phyloP scores from a whole-genome alignment of 2,113 vertebrate genomes.

The Prunella himalayana region DNA sequence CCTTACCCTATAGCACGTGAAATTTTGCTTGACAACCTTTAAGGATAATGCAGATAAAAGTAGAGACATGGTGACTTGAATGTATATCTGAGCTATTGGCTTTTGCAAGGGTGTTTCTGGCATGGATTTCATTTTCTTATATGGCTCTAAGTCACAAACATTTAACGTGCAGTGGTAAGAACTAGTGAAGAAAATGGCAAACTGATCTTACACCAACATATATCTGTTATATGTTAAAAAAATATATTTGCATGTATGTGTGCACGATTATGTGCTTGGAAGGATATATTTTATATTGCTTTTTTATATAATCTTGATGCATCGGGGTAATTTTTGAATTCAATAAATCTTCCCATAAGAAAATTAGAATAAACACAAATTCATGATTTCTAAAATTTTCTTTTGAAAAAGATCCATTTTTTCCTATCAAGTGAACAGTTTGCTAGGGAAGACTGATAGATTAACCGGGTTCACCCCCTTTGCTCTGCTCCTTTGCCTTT shows the following conservation, averaged over 20 bases:
- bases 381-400: background rate
- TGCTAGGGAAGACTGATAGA: background rate
- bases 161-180: background rate
- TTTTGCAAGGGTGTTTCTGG: background rate
- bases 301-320: background rate
- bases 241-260: background rate
- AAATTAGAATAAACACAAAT: background rate
- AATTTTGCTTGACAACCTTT: background rate
- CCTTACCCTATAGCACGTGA: background rate
- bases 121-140: background rate
- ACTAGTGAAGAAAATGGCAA: background rate
- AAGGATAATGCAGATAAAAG: background rate
- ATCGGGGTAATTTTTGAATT: background rate
- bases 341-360: background rate
- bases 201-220: background rate
- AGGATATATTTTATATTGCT: background rate
- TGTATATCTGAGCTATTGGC: background rate
- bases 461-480: background rate
- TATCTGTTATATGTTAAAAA: background rate
- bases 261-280: background rate
- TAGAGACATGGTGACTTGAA: background rate
- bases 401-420: background rate
- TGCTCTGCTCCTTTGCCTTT: background rate
- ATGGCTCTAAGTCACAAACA: background rate
- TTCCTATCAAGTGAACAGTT: background rate